Evolutionary conservation across 1,140 invertebrate species (phyloP), one percentile per base, ranked within the genome.

Genomic region (Saccostrea cuccullata): DNA sequence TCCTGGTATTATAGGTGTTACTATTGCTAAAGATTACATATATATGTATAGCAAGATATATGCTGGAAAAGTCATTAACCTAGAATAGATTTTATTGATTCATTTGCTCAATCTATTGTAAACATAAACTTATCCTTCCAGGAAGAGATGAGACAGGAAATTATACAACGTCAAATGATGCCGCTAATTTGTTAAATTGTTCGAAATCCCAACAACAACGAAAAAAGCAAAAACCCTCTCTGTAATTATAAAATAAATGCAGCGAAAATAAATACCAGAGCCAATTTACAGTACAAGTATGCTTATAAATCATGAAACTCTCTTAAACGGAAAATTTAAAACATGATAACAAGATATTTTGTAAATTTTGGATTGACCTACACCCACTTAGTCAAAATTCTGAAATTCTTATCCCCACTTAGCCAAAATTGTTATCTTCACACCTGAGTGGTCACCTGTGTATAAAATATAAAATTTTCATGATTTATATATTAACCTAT

Each of bases 61-160:
- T 20, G 5, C 20, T 77, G 30, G 11, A 36, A 36, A 77, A 26
- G 15, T 77, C 26, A 36, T 36, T 15, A 15, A 26, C 70, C 26
- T 77, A 12, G 26, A 30, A 77, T 77, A 26, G 70, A 77, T 77
- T 77, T 77, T 77, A 77, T 77, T 36, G 70, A 77, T 64, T 5
- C n/a, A 5, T 64, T 6, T 20, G 6, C 58, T 17, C 17, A 20
- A n/a, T 64, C 17, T 20, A 20, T 20, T 20, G n/a, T n/a, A 17
- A 20, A 20, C n/a, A 17, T 20, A 64, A 64, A 77, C 30, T 15
- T 30, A 15, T 36, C 15, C 70, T 30, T 77, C 26, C 70, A 15
- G 30, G 23, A 30, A 77, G 13, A 36, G 26, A 36, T 77, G 70
- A 15, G 26, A 15, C 30, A n/a, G 15, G 58, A 36, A 77, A 77